Percentiles rank a stretch among this genome's conserved stretches.
Conservation (phyloP, 2,888 invertebrate genomes). For the Drosophila robusta region DNA sequence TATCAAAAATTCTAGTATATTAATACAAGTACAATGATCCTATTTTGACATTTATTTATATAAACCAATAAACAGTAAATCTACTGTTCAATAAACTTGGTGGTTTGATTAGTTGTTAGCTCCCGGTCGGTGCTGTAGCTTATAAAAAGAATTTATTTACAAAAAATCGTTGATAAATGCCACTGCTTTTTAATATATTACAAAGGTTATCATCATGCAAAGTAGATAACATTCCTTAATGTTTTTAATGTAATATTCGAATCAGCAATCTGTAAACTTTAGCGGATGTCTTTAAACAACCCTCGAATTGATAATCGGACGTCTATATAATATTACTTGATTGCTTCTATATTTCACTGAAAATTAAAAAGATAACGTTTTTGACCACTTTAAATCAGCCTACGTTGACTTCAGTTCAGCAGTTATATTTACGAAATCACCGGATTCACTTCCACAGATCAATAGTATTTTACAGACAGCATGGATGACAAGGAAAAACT, state of each 20-base stretch:
- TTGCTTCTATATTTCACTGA: background rate
- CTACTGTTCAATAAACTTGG: background rate
- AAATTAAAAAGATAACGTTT: background rate
- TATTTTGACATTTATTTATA: conserved; percentile 1
- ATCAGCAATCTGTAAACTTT: background rate
- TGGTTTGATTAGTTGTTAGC: background rate
- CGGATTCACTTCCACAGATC: background rate
- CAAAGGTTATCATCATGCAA: background rate
- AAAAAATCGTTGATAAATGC: too few species aligned
- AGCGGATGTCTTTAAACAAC: background rate
- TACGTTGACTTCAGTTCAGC: background rate
- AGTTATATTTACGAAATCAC: background rate
- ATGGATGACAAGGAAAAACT: conserved; percentile 24
- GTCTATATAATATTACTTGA: background rate
- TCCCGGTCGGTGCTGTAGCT: background rate
- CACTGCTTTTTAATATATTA: background rate
- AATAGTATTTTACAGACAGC: background rate
- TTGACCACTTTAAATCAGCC: background rate
- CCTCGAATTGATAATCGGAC: background rate
- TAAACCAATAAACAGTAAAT: background rate
- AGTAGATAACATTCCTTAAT: background rate
- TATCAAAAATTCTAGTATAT: background rate
- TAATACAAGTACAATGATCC: background rate
- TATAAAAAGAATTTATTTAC: background rate
- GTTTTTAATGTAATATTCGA: background rate